A percentile compares a stretch with the other conserved stretches of the same genome.
These are phyloP conservation scores for Synanthedon andrenaeformis DNA, from an alignment of 2,888 invertebrate species.

Conservation along the genomic window DNA sequence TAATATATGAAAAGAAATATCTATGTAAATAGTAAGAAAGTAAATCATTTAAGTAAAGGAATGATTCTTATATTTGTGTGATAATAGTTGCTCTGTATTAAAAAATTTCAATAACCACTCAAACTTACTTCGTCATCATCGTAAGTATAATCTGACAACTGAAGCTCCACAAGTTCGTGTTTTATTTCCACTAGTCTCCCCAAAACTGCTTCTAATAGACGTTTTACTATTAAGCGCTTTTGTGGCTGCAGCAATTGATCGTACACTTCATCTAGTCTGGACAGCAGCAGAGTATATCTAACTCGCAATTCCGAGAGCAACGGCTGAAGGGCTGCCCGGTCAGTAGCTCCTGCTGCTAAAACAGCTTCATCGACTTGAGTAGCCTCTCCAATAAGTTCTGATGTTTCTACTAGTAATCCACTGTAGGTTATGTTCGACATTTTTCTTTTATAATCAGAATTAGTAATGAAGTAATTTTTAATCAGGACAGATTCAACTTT, in stretches of 20 bases:
- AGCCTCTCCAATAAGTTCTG: constrained; percentile 65
- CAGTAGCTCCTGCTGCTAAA: constrained; percentile 72
- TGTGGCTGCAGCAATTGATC: constrained; percentile 95
- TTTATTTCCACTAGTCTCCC: constrained; percentile 90
- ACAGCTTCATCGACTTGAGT: constrained; percentile 72
- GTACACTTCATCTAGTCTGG: constrained; percentile 82
- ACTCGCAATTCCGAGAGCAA: constrained; percentile 80
- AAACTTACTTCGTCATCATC: constrained; percentile 75
- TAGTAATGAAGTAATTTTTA: background rate
- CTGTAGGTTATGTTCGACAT: constrained; percentile 85
- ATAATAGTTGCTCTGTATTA: too few species aligned
- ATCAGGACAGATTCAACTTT: too few species aligned
- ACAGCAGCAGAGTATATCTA: constrained; percentile 82
- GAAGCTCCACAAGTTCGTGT: constrained; percentile 87
- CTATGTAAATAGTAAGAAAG: too few species aligned
- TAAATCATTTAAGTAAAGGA: too few species aligned
- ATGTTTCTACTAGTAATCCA: constrained; percentile 74
- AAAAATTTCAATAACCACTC: too few species aligned
- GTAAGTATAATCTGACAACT: constrained; percentile 87
- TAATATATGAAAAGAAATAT: too few species aligned
- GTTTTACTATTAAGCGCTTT: constrained; percentile 82
- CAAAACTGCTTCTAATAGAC: constrained; percentile 79
- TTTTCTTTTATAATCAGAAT: constrained; percentile 3
- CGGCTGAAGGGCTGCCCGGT: constrained; percentile 71
- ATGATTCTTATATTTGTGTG: too few species aligned